Conservation (phyloP, 2,797 vertebrate genomes). For the Percopsis omiscomaycus region DNA sequence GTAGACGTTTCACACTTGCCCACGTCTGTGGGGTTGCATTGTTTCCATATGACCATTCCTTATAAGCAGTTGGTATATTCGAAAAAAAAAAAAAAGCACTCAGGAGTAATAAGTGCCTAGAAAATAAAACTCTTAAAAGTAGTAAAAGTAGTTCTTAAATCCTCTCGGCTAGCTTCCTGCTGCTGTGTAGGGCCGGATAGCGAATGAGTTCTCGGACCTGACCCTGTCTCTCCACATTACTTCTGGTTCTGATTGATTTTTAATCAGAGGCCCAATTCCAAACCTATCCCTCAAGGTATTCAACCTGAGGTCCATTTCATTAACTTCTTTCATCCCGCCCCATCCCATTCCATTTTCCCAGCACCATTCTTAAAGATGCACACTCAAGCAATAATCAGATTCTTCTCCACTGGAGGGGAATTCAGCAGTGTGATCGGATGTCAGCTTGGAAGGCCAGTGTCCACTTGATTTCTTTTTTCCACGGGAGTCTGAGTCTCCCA, state of each 20-base stretch:
- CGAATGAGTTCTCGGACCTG: slow-evolving; percentile 54
- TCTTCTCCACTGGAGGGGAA: slow-evolving; percentile 47
- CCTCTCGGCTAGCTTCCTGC: slow-evolving; percentile 32
- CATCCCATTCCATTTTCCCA: slow-evolving; percentile 60
- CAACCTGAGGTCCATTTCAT: slow-evolving; percentile 76
- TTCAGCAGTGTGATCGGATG: slow-evolving; percentile 47
- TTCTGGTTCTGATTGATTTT: slow-evolving; percentile 74
- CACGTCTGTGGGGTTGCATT: slow-evolving; percentile 7
- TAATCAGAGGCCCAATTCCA: slow-evolving; percentile 79
- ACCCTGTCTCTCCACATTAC: slow-evolving; percentile 70
- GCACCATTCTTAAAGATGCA: slow-evolving; percentile 70
- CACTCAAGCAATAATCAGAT: slow-evolving; percentile 69
- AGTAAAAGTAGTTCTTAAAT: slow-evolving; percentile 33
- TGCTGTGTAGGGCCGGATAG: slow-evolving; percentile 38
- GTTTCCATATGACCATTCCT: slow-evolving; percentile 20
- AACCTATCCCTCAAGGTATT: slow-evolving; percentile 77
- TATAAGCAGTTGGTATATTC: slow-evolving; percentile 25
- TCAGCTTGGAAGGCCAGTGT: slow-evolving; percentile 41
- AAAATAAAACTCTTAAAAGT: slow-evolving; percentile 30
- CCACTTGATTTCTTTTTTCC: slow-evolving; percentile 16
- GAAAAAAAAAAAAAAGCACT: not conserved
- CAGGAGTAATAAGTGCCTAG: slow-evolving; percentile 26
- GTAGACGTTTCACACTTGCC: slow-evolving; percentile 23
- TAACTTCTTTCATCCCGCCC: slow-evolving; percentile 70
- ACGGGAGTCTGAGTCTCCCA: not conserved